Percentiles rank a stretch among this genome's conserved stretches.
These are phyloP conservation scores for Crepidodera aurea DNA, from an alignment of 2,888 invertebrate genomes.

Conservation along the genomic window DNA sequence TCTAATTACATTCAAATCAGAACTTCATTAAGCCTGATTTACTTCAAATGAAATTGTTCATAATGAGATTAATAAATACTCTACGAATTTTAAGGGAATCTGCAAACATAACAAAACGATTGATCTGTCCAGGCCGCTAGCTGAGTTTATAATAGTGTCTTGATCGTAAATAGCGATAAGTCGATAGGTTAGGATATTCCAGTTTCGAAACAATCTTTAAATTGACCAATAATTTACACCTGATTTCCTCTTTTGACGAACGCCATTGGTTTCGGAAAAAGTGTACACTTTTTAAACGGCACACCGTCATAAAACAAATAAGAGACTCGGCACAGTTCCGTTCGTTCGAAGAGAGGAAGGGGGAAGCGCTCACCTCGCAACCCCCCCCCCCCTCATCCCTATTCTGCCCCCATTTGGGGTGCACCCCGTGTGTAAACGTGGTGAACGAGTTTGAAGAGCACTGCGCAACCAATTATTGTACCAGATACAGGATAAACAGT, in stretches of 20 bases:
- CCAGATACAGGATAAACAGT: slow-evolving; percentile 58
- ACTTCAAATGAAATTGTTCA: too few relatives aligned
- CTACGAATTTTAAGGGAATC: too few relatives aligned
- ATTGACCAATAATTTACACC: neutral
- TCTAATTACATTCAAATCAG: too few relatives aligned
- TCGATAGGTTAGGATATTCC: too few relatives aligned
- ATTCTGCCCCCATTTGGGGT: neutral
- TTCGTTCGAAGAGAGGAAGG: neutral
- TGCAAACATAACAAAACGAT: too few relatives aligned
- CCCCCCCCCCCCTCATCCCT: neutral
- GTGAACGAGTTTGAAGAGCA: slow-evolving; percentile 55
- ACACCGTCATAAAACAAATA: slow-evolving; percentile 40
- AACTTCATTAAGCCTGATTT: too few relatives aligned
- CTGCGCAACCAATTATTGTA: slow-evolving; percentile 58
- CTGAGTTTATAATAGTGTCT: too few relatives aligned
- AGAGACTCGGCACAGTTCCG: slow-evolving; percentile 25
- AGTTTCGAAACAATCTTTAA: too few relatives aligned
- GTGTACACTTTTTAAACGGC: slow-evolving; percentile 36
- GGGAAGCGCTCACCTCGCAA: neutral
- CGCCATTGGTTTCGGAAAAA: slow-evolving; percentile 31
- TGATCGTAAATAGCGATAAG: too few relatives aligned
- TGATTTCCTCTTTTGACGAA: neutral
- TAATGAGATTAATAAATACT: too few relatives aligned
- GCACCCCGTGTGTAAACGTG: slow-evolving; percentile 47
- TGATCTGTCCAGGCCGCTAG: too few relatives aligned